Conservation (phyloP, 2,797 vertebrate species). For the Erpetoichthys calabaricus region DNA sequence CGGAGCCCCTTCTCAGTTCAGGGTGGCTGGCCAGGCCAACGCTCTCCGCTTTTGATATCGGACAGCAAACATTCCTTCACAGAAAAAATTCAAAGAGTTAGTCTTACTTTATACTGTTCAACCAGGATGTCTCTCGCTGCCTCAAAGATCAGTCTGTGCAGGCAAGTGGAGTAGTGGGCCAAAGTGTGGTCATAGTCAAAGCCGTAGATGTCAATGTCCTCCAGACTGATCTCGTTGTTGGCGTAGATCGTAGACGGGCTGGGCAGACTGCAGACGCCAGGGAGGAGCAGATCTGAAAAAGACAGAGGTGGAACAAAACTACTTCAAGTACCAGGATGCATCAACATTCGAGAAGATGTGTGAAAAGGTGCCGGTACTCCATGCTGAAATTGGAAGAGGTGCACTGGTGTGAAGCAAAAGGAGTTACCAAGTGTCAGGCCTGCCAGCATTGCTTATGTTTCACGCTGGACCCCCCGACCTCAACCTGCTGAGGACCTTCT, state of each 20-base stretch:
- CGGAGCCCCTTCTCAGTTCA: no score
- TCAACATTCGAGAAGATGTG: neutral
- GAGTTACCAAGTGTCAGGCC: no score
- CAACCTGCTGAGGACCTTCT: no score
- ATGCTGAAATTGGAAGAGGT: neutral
- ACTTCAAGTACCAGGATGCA: neutral
- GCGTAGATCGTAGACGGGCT: slow-evolving; percentile 53
- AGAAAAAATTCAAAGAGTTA: neutral
- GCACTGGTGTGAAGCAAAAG: neutral
- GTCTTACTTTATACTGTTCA: slow-evolving; percentile 51
- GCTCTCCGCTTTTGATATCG: no score
- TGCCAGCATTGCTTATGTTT: no score
- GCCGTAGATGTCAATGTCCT: slow-evolving; percentile 53
- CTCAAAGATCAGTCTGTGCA: slow-evolving; percentile 54
- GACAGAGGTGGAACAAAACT: slow-evolving; percentile 7
- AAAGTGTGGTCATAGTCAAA: slow-evolving; percentile 60
- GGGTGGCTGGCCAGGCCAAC: no score
- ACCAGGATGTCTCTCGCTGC: slow-evolving; percentile 56
- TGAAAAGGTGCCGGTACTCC: neutral
- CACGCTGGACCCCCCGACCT: no score
- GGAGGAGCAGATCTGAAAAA: slow-evolving; percentile 53
- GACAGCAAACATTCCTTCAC: no score
- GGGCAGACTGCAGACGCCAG: slow-evolving; percentile 56
- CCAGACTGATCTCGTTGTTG: slow-evolving; percentile 60
- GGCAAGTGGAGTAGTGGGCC: slow-evolving; percentile 51